Percentiles rank a stretch among this genome's conserved stretches.
Evolutionary conservation across 2,888 invertebrate species (phyloP).

Genomic region (Thumatha senex): DNA sequence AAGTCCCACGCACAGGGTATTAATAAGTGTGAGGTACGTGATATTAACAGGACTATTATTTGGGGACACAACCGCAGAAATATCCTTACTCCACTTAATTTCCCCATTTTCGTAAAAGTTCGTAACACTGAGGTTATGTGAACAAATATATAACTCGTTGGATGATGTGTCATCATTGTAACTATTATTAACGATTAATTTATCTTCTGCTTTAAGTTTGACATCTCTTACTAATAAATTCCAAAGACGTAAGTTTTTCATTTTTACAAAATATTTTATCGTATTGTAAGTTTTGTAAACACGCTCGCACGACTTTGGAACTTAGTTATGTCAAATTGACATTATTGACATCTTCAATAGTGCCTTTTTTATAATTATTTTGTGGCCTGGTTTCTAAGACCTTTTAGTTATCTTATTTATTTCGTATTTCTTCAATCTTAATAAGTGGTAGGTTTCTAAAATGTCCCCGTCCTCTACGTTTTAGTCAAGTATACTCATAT

Average conservation of each 20-base stretch:
- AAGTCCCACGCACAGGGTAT: conserved; percentile 63
- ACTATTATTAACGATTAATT: conserved; percentile 56
- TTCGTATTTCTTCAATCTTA: no score
- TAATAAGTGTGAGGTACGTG: conserved; percentile 61
- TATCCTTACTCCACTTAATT: conserved; percentile 59
- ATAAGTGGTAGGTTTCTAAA: no score
- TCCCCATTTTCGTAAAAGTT: conserved; percentile 56
- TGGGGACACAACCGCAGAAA: conserved; percentile 56
- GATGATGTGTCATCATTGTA: conserved; percentile 56
- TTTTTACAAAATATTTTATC: conserved; percentile 30
- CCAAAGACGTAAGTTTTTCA: conserved; percentile 71
- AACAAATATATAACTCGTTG: conserved; percentile 63
- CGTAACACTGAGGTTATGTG: conserved; percentile 62
- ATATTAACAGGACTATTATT: conserved; percentile 75
- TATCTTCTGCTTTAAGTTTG: conserved; percentile 41
- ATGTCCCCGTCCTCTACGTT: no score
- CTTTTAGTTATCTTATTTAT: no score
- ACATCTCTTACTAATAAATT: conserved; percentile 54
- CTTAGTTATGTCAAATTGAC: conserved; percentile 1
- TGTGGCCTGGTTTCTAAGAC: no score
- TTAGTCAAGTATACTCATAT: no score
- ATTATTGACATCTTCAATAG: neutral
- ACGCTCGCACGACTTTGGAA: neutral
- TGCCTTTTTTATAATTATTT: neutral
- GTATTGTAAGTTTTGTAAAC: conserved; percentile 12